phyloP scores from a whole-genome alignment of 2,888 invertebrate genomes.

The Limenitis camilla region DNA sequence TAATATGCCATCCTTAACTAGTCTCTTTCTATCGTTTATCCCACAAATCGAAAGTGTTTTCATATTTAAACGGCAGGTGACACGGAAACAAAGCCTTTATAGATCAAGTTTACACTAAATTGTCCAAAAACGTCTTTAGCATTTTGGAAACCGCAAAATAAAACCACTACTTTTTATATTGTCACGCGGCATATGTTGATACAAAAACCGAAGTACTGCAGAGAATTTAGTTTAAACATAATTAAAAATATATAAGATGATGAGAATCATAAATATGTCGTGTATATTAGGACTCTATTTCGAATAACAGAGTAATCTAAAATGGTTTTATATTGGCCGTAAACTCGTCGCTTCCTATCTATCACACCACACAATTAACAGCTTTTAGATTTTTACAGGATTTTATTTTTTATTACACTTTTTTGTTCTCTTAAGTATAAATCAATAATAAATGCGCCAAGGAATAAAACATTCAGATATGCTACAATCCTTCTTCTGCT shows the following conservation, averaged over 20 bases:
- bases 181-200: conserved; percentile 50
- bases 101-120: conserved; percentile 55
- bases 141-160: conserved; percentile 59
- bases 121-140: conserved; percentile 42
- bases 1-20: conserved; percentile 14
- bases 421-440: conserved; percentile 17
- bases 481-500: too few relatives aligned
- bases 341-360: conserved; percentile 54
- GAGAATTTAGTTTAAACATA: not conserved
- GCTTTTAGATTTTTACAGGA: conserved; percentile 40
- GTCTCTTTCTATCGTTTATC: conserved; percentile 22
- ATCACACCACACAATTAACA: conserved; percentile 51
- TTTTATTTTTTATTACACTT: conserved; percentile 29
- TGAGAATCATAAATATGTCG: conserved; percentile 46
- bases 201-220: conserved; percentile 39
- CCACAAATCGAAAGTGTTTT: conserved; percentile 16
- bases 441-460: conserved; percentile 7
- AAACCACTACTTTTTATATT: conserved; percentile 57
- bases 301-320: conserved; percentile 50
- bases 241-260: conserved; percentile 31
- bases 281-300: conserved; percentile 41
- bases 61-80: conserved; percentile 43
- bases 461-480: not conserved
- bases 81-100: conserved; percentile 49
- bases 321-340: conserved; percentile 52